Evolutionary conservation across 2,888 invertebrate species (phyloP).

Genomic region (Tenthredo scrophulariae): DNA sequence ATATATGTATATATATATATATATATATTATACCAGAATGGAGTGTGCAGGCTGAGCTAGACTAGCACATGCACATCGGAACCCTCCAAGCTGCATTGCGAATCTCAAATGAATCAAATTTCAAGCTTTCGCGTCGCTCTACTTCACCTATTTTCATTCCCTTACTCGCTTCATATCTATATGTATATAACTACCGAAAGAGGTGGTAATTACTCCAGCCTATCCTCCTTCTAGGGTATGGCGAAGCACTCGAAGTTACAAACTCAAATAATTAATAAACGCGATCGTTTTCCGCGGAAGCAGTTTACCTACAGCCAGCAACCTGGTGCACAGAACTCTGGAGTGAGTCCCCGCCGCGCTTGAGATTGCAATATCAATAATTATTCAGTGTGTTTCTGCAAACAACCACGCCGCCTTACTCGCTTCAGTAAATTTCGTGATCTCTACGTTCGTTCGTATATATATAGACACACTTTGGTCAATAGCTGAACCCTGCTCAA

Average conservation of each 20-base stretch:
- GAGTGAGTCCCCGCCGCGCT: constrained; percentile 19
- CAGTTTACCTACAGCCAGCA: constrained; percentile 2
- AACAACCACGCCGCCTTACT: constrained; percentile 25
- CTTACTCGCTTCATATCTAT: background rate
- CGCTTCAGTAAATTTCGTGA: background rate
- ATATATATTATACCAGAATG: background rate
- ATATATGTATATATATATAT: background rate
- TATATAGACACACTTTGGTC: constrained; percentile 13
- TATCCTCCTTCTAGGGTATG: background rate
- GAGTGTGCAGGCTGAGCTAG: background rate
- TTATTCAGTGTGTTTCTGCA: constrained; percentile 20
- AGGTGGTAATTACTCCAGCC: constrained; percentile 17
- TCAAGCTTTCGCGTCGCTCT: constrained; percentile 1
- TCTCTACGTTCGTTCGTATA: constrained; percentile 11
- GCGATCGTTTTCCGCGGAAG: constrained; percentile 29
- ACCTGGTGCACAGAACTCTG: background rate
- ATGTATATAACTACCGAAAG: constrained; percentile 10
- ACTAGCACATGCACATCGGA: constrained; percentile 9
- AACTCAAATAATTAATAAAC: constrained; percentile 50
- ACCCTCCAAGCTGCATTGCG: constrained; percentile 12
- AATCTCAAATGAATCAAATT: constrained; percentile 48
- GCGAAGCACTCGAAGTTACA: constrained; percentile 32
- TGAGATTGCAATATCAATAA: constrained; percentile 42
- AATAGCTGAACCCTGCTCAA: constrained; percentile 43
- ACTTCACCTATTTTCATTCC: background rate